Base-by-base conservation (phyloP, 2,888 invertebrate genomes). In the Synanthedon myopaeformis region DNA sequence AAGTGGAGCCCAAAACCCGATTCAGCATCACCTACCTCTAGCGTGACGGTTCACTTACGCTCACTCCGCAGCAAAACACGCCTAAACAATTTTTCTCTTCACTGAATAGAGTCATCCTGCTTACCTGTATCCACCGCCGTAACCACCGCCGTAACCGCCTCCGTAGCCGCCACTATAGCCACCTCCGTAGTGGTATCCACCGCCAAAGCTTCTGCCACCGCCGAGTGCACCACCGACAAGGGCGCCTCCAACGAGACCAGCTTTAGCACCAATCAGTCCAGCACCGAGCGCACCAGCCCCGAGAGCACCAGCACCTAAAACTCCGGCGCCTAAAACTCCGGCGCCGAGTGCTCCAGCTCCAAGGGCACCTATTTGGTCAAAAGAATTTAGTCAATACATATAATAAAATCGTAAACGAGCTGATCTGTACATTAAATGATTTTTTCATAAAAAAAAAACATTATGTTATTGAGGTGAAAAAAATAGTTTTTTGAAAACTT, bases 231-330 rank as follows among this genome's bases (percentile, higher is more conserved):
- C 67, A 42, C 59, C 56, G 17, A 76, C 82, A 6, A 84, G 41
- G 1, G 79, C 82, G 0, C 85, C 85, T 1, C 85, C 85, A 13
- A 86, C 51, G 13, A 83, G 62, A 3, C 85, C 85, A 41, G 76
- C 77, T 54, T 76, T 76, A 58, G 74, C 79, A 2, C 81, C 81
- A 11, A 82, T 51, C 1, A 75, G 62, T 42, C 82, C 83, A 4
- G 79, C 81, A 1, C 83, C 83, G 3, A 84, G 57, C 0, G 75
- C 56, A 12, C 80, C 81, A 4, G 72, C 79, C 11, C 77, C 81
- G 3, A 80, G 57, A 1, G 68, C 66, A 1, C 76, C 77, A 0
- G 69, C 72, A 3, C 79, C 75, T 4, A 70, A 53, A 3, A 62
- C 58, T n/a, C 70, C 73, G 3, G 64, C 67, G 2, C 70, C 74